A percentile compares a stretch with the other conserved stretches of the same genome.
Evolutionary conservation across 2,797 vertebrate genomes (phyloP).

Genomic region (Silurus aristotelis): DNA sequence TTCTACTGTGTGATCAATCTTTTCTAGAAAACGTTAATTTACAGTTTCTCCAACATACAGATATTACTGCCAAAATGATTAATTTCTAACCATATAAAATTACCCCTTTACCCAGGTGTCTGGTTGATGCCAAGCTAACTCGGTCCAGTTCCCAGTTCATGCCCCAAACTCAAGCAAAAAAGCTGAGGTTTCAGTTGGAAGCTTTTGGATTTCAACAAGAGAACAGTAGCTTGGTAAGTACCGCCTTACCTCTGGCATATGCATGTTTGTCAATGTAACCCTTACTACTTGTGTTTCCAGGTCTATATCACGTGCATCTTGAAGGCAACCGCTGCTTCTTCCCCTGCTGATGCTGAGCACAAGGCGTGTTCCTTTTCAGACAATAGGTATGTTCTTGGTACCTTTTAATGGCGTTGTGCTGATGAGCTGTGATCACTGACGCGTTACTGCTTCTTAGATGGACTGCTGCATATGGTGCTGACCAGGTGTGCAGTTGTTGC

Average conservation of each 20-base stretch:
- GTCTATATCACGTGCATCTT: slow-evolving; percentile 73
- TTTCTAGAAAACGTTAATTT: no score
- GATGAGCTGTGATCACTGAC: neutral
- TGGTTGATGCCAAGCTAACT: slow-evolving; percentile 66
- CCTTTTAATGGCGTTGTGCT: rapidly evolving
- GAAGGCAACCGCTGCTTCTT: slow-evolving; percentile 57
- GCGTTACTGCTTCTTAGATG: slow-evolving; percentile 57
- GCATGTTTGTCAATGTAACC: neutral
- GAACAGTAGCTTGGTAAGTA: neutral
- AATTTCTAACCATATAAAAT: no score
- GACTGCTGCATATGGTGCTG: slow-evolving; percentile 61
- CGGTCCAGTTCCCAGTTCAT: slow-evolving; percentile 64
- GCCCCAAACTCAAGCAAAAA: slow-evolving; percentile 50
- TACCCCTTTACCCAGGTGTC: slow-evolving; percentile 61
- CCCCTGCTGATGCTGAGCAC: slow-evolving; percentile 33
- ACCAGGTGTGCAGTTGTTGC: slow-evolving; percentile 65
- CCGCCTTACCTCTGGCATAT: no score
- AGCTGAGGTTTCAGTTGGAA: slow-evolving; percentile 68
- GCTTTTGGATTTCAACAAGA: slow-evolving; percentile 67
- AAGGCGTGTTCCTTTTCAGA: slow-evolving; percentile 70
- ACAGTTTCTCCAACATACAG: no score
- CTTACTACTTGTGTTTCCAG: slow-evolving; percentile 43
- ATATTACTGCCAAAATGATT: no score
- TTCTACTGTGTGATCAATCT: no score
- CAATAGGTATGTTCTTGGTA: slow-evolving; percentile 53